Percentiles rank a stretch among this genome's conserved stretches.
These are phyloP conservation scores for Neosilurus mollespiculum DNA, from an alignment of 2,797 vertebrate genomes.

Conservation along the genomic window DNA sequence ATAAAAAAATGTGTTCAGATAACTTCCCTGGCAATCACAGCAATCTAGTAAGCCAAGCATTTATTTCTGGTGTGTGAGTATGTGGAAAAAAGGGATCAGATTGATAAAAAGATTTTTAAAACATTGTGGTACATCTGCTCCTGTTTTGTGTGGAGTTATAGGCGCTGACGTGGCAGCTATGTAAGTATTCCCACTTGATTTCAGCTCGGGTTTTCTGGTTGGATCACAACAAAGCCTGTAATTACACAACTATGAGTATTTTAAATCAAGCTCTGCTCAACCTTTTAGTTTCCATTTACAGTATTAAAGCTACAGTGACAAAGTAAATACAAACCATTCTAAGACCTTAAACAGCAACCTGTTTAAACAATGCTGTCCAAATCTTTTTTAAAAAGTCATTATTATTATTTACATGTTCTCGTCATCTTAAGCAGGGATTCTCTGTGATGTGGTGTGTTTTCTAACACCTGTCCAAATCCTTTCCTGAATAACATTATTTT, in stretches of 20 bases:
- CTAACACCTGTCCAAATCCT: not conserved
- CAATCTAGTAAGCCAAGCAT: not conserved
- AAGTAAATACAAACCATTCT: not conserved
- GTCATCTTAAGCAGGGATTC: not conserved
- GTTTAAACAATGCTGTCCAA: not conserved
- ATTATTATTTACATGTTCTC: not conserved
- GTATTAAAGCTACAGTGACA: not conserved
- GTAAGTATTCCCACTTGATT: conserved; percentile 32
- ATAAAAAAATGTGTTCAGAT: not conserved
- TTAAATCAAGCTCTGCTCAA: conserved; percentile 12
- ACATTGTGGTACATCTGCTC: not conserved
- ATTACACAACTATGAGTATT: conserved; percentile 44
- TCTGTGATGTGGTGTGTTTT: not conserved
- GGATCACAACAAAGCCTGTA: conserved; percentile 38
- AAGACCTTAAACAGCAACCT: not conserved
- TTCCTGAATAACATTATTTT: not conserved
- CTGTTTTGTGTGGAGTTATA: conserved; percentile 22
- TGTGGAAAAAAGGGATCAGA: not conserved
- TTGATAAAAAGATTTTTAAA: not conserved
- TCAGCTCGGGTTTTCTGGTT: conserved; percentile 24
- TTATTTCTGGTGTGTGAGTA: not conserved
- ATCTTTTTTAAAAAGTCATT: no score
- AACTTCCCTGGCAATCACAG: not conserved
- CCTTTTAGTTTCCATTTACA: not conserved
- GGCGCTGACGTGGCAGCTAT: conserved; percentile 69